Base-by-base conservation (phyloP, 1,140 invertebrate genomes). In the Pantala flavescens region DNA sequence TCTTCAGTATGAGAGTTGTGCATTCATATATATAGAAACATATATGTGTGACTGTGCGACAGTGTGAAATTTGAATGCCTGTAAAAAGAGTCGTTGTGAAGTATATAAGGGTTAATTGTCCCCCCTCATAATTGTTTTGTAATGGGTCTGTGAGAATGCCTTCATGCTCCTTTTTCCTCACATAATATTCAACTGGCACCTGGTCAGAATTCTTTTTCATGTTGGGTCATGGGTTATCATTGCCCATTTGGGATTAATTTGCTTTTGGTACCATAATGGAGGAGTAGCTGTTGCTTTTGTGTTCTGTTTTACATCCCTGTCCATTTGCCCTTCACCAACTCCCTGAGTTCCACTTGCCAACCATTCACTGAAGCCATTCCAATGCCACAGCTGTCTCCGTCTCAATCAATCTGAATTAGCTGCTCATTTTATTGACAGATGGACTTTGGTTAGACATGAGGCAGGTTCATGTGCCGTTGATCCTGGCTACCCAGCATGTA, bases 401-500 rank as follows among this genome's bases (percentile, higher is more conserved):
- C 49, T 63, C 49, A 19, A 63, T 63, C n/a, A 21, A 63, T 7
- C 49, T 21, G 49, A 63, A 63, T 63, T 63, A 63, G 49, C 49
- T 63, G 49, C 49, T 63, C 49, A 63, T 21, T 63, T 63, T 63
- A 36, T 36, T 36, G 49, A 63, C 49, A 63, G 49, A 63, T 63
- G 49, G 49, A 63, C 49, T 63, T 63, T 63, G 49, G 49, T 63
- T 63, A 63, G 49, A 63, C 49, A 19, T 63, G 49, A 63, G 49
- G 49, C 49, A 63, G 49, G 49, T 16, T 63, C 49, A 63, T 19
- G 49, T 63, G 49, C 12, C 49, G n/a, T 63, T 63, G 49, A 63
- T 21, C 49, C n/a, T 63, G 49, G 49, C 49, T 63, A 63, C 42
- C 71, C 24, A 72, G 42, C 42, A 72, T 72, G 24, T 72, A 72